These are phyloP conservation scores for Eupelmus urozonus DNA, from an alignment of 2,888 invertebrate species.

Conservation along the genomic window DNA sequence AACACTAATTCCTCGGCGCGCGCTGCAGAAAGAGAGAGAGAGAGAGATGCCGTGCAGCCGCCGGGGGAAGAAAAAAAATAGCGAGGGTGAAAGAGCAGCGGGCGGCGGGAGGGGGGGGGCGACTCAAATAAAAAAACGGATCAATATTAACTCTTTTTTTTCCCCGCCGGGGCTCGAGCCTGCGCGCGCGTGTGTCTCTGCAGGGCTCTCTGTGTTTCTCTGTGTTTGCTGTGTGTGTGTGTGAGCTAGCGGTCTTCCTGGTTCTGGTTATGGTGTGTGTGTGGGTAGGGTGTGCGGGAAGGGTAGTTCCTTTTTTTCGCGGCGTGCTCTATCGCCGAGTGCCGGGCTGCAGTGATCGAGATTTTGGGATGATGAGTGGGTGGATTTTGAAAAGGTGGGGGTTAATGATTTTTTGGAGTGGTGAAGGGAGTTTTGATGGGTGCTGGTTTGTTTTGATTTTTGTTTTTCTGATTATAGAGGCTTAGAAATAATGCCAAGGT, in stretches of 20 bases:
- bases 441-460: too few species aligned
- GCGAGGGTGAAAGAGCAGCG: slow-evolving; percentile 61
- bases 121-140: slow-evolving; percentile 83
- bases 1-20: slow-evolving; percentile 79
- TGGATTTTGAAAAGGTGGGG: too few species aligned
- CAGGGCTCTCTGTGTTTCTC: background rate
- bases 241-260: background rate
- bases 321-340: too few species aligned
- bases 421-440: too few species aligned
- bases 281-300: background rate
- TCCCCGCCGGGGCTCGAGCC: slow-evolving; percentile 13
- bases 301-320: background rate
- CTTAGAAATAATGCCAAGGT: too few species aligned
- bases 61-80: slow-evolving; percentile 2
- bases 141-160: slow-evolving; percentile 85
- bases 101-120: slow-evolving; percentile 76
- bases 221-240: background rate
- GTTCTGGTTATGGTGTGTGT: background rate
- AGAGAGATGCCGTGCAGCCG: background rate
- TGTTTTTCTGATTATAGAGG: too few species aligned
- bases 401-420: too few species aligned
- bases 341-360: too few species aligned
- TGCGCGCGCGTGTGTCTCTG: background rate
- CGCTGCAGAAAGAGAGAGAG: background rate
- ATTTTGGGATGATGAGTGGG: too few species aligned